Conservation (phyloP, 2,113 vertebrate species). For the Xenus cinereus region DNA sequence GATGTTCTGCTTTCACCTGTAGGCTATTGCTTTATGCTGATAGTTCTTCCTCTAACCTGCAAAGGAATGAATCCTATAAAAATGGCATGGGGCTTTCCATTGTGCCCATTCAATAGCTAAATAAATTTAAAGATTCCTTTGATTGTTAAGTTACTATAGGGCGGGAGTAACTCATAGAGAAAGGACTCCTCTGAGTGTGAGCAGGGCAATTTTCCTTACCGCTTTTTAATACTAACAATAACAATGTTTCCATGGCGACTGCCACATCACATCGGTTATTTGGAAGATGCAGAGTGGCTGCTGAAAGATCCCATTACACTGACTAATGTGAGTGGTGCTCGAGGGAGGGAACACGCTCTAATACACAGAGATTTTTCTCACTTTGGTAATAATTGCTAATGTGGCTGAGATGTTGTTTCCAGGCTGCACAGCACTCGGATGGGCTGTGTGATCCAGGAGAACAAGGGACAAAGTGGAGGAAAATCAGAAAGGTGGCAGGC, state of each 20-base stretch:
- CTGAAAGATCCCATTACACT: conserved; percentile 29
- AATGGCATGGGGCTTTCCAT: neutral
- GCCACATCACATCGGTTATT: neutral
- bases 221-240: conserved; percentile 25
- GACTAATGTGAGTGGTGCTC: neutral
- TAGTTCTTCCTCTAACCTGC: neutral
- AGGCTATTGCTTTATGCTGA: neutral
- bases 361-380: neutral
- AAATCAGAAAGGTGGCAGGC: neutral
- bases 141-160: neutral
- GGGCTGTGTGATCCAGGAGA: neutral
- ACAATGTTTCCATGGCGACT: conserved; percentile 42
- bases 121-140: neutral
- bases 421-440: neutral
- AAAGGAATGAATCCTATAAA: neutral
- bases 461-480: neutral
- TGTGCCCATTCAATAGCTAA: neutral
- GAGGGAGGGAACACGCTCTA: neutral
- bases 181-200: neutral
- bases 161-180: neutral
- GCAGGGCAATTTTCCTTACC: conserved; percentile 2
- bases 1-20: neutral
- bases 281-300: conserved; percentile 6
- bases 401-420: neutral
- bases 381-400: neutral